Conservation (phyloP, 2,888 invertebrate genomes). For the Acronicta alni region DNA sequence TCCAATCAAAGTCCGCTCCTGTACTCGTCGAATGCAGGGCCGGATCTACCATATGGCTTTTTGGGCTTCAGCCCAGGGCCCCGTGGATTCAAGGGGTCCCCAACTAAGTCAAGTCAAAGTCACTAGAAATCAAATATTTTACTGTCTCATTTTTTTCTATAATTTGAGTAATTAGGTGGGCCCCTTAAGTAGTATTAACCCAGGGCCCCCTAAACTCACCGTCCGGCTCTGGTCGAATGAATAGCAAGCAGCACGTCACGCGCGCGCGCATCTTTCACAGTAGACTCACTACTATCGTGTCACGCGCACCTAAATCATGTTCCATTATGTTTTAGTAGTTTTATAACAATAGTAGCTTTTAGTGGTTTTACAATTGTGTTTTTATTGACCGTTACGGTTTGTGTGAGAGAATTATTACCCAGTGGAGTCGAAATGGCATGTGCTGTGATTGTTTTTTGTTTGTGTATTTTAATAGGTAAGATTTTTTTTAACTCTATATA, state of each 20-base stretch:
- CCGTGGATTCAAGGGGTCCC: no score
- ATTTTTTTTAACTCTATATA: constrained; percentile 6
- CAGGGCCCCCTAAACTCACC: constrained; percentile 31
- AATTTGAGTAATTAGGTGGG: no score
- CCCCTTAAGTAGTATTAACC: no score
- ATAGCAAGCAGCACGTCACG: constrained; percentile 25
- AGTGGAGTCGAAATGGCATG: constrained; percentile 44
- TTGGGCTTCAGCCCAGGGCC: no score
- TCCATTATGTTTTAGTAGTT: constrained; percentile 39
- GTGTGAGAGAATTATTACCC: constrained; percentile 1
- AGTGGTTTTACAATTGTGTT: constrained; percentile 4
- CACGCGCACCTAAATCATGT: constrained; percentile 55
- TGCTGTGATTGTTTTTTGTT: constrained; percentile 38
- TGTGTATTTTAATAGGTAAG: constrained; percentile 57
- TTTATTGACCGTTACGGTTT: constrained; percentile 26
- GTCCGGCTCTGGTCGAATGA: constrained; percentile 36
- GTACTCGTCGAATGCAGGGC: no score
- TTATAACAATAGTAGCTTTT: constrained; percentile 39
- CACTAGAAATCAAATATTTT: no score
- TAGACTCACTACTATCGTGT: constrained; percentile 48
- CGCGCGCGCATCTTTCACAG: constrained; percentile 56
- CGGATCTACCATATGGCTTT: no score
- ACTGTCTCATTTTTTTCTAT: no score
- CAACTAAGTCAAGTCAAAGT: no score
- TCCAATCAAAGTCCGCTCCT: constrained; percentile 46